Evolutionary conservation across 2,113 vertebrate species (phyloP).

Genomic region (Brachirus orientalis): DNA sequence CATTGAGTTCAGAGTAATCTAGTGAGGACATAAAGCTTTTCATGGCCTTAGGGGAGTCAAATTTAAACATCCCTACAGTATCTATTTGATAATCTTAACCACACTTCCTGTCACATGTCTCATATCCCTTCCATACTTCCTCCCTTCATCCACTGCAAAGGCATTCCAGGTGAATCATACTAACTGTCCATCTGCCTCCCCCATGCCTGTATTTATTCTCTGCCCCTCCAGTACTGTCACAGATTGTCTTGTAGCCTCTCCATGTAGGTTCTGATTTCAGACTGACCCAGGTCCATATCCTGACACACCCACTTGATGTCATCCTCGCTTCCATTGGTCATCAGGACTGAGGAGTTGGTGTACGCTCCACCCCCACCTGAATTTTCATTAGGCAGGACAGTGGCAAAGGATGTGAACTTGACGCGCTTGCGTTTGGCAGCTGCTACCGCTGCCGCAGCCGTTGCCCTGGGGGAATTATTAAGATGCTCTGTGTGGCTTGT

Average conservation of each 20-base stretch:
- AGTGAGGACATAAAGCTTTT: slow-evolving; percentile 43
- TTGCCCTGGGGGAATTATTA: slow-evolving; percentile 83
- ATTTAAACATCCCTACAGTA: too few relatives aligned
- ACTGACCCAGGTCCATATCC: slow-evolving; percentile 92
- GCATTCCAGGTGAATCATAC: slow-evolving; percentile 85
- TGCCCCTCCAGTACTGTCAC: slow-evolving; percentile 83
- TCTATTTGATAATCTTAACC: slow-evolving; percentile 16
- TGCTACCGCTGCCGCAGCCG: slow-evolving; percentile 60
- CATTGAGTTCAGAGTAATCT: slow-evolving; percentile 55
- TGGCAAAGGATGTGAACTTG: slow-evolving; percentile 97
- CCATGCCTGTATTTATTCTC: slow-evolving; percentile 75
- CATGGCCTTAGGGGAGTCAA: slow-evolving; percentile 18
- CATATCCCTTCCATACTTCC: slow-evolving; percentile 30
- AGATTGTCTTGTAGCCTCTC: slow-evolving; percentile 97
- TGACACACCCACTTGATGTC: slow-evolving; percentile 98
- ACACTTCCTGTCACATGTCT: slow-evolving; percentile 15
- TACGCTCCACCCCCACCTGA: slow-evolving; percentile 84
- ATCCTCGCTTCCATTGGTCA: slow-evolving; percentile 91
- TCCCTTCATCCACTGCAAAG: slow-evolving; percentile 79
- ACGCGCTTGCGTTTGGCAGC: slow-evolving; percentile 91
- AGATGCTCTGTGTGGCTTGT: slow-evolving; percentile 81
- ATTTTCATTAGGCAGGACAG: slow-evolving; percentile 90
- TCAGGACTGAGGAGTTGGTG: slow-evolving; percentile 89
- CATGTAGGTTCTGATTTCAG: slow-evolving; percentile 96
- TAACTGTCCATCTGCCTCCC: slow-evolving; percentile 72